Percentiles rank a stretch among this genome's conserved stretches.
phyloP scores from a whole-genome alignment of 2,797 vertebrate species.

The Philypnodon macrostomus region DNA sequence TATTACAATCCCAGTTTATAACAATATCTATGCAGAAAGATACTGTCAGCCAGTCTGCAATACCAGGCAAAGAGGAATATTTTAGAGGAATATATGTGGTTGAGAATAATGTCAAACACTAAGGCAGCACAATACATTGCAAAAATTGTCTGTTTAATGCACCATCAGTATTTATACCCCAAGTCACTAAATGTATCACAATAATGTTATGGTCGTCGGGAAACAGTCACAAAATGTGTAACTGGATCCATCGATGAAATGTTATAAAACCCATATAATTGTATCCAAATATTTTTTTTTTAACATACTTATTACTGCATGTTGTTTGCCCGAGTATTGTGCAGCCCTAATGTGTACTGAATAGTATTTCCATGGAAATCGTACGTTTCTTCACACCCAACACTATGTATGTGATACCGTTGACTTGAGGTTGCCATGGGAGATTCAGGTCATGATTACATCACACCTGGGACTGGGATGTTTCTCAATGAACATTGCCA shows the following conservation, averaged over 20 bases:
- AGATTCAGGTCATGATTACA: slow-evolving; percentile 63
- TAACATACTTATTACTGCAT: no score
- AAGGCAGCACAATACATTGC: slow-evolving; percentile 2
- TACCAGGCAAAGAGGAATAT: slow-evolving; percentile 41
- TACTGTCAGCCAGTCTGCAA: slow-evolving; percentile 38
- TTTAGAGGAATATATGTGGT: slow-evolving; percentile 54
- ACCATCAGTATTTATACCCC: no score
- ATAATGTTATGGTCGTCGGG: no score
- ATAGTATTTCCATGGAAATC: slow-evolving; percentile 37
- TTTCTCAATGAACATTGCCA: slow-evolving; percentile 49
- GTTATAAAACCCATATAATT: no score
- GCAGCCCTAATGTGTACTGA: slow-evolving; percentile 3
- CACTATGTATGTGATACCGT: slow-evolving; percentile 38
- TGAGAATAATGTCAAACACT: slow-evolving; percentile 57
- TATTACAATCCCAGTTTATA: slow-evolving; percentile 37
- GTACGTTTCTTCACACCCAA: slow-evolving; percentile 43
- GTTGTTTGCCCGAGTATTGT: background rate
- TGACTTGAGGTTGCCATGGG: slow-evolving; percentile 54
- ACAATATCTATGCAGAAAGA: slow-evolving; percentile 43
- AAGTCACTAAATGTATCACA: no score
- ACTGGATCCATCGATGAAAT: no score
- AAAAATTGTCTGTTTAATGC: no score
- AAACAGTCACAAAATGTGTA: no score
- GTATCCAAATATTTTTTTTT: no score
- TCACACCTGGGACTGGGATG: slow-evolving; percentile 55